These are phyloP conservation scores for Tetranychus piercei DNA, from an alignment of 2,888 invertebrate genomes.

Conservation along the genomic window DNA sequence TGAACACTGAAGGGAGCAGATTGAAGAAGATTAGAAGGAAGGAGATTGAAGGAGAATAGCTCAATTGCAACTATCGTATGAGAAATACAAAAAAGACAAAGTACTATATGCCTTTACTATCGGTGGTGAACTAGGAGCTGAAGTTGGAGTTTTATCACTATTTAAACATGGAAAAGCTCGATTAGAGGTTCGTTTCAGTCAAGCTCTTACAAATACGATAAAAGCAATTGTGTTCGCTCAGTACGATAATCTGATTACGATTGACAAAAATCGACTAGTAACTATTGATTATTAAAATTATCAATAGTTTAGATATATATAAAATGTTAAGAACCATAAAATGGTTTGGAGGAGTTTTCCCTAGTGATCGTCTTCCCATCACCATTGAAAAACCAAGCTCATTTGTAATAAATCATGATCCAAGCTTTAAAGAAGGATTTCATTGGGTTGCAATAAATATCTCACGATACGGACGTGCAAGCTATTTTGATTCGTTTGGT, in stretches of 20 bases:
- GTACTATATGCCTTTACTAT: not conserved
- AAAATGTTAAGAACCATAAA: not conserved
- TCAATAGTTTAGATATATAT: no score
- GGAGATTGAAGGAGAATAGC: no score
- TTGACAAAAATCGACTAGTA: not conserved
- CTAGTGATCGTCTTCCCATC: no score
- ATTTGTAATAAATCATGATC: no score
- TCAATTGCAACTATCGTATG: not conserved
- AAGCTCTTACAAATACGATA: not conserved
- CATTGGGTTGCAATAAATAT: not conserved
- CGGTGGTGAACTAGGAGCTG: not conserved
- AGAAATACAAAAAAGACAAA: not conserved
- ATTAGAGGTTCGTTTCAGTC: not conserved
- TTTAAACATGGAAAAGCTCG: not conserved
- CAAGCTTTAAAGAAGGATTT: no score
- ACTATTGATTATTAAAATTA: not conserved
- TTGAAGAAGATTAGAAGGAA: no score
- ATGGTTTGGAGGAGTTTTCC: not conserved
- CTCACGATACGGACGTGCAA: not conserved
- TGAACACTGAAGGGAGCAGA: no score
- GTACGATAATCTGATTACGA: constrained; percentile 9
- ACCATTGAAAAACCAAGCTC: no score
- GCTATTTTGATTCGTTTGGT: not conserved
- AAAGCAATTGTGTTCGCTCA: constrained; percentile 12
- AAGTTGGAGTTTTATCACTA: not conserved